Evolutionary conservation across 2,888 invertebrate genomes (phyloP).

Genomic region (Hypolimnas misippus): DNA sequence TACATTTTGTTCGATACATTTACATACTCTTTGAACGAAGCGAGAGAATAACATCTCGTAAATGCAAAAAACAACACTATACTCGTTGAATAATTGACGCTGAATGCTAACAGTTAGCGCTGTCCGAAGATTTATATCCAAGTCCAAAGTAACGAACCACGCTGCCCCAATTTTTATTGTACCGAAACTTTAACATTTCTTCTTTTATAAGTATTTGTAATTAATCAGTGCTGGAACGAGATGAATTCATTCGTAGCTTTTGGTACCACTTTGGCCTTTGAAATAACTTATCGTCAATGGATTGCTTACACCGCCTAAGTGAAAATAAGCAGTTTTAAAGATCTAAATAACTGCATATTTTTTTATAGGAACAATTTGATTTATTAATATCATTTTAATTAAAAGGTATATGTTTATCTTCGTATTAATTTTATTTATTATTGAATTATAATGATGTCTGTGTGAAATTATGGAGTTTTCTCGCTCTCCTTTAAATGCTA

Average conservation of each 20-base stretch:
- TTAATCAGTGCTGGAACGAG: background rate
- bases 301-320: too few relatives aligned
- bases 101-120: constrained; percentile 56
- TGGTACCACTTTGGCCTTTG: constrained; percentile 13
- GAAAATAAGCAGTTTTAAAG: too few relatives aligned
- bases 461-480: too few relatives aligned
- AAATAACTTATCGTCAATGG: too few relatives aligned
- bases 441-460: too few relatives aligned
- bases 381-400: too few relatives aligned
- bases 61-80: constrained; percentile 59
- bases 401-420: too few relatives aligned
- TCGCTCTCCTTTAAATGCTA: too few relatives aligned
- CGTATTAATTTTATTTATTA: too few relatives aligned
- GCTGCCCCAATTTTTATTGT: constrained; percentile 37
- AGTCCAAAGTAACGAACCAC: constrained; percentile 37
- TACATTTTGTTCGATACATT: constrained; percentile 65
- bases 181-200: constrained; percentile 4
- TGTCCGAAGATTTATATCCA: constrained; percentile 48
- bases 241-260: background rate
- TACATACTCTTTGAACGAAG: constrained; percentile 59
- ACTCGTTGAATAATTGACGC: constrained; percentile 63
- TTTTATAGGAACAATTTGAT: too few relatives aligned
- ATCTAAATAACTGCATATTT: too few relatives aligned
- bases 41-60: constrained; percentile 57
- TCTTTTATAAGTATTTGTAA: background rate